Evolutionary conservation across 2,888 invertebrate species (phyloP).

Genomic region (Lepidochrysops patricia): DNA sequence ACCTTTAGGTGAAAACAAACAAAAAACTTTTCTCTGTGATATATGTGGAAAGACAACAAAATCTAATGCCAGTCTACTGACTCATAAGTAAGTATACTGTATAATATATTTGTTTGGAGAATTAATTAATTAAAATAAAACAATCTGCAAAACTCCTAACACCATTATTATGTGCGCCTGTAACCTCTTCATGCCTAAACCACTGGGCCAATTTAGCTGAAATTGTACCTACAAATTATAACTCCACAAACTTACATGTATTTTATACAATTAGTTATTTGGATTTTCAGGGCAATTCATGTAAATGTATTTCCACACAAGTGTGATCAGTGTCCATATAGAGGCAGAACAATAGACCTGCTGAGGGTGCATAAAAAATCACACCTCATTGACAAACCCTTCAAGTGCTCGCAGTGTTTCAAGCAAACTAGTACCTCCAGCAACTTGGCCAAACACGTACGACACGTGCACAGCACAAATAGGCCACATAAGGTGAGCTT

Average conservation of each 20-base stretch:
- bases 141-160: too few relatives aligned
- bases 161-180: constrained; percentile 16
- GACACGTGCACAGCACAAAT: constrained; percentile 56
- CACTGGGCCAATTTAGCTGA: too few relatives aligned
- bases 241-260: too few relatives aligned
- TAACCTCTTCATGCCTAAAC: too few relatives aligned
- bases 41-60: constrained; percentile 57
- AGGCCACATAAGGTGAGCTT: constrained; percentile 54
- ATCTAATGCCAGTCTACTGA: constrained; percentile 52
- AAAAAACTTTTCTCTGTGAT: constrained; percentile 54
- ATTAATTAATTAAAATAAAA: too few relatives aligned
- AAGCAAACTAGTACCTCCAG: constrained; percentile 58
- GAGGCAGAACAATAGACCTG: constrained; percentile 56
- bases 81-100: constrained; percentile 53
- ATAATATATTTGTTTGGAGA: too few relatives aligned
- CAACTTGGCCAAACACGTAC: constrained; percentile 59
- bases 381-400: constrained; percentile 56
- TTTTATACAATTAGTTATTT: too few relatives aligned
- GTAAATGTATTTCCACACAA: constrained; percentile 59
- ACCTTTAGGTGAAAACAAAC: constrained; percentile 24
- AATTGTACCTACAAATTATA: too few relatives aligned
- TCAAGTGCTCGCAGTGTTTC: constrained; percentile 55
- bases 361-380: constrained; percentile 58
- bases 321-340: constrained; percentile 59
- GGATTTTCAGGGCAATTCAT: constrained; percentile 41